Evolutionary conservation across 2,888 invertebrate genomes (phyloP), one percentile per base, ranked within the genome.

Genomic region (Hypselothyrea guttata): DNA sequence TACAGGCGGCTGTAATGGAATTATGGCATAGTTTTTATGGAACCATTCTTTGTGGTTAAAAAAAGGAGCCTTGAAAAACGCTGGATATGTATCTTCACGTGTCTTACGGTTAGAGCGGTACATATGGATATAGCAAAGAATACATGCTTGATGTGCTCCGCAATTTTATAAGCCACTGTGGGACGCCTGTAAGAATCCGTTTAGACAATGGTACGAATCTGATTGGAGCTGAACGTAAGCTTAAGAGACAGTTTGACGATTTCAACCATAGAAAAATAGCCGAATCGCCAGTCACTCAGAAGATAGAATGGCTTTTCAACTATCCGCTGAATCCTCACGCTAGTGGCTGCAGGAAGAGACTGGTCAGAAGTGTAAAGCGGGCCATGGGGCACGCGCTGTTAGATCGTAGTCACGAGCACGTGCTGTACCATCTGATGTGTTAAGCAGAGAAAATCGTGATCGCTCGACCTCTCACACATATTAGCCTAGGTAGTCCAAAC

Each of bases 21-120:
- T n/a, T n/a, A n/a, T 15, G 44, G 44, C 5, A 22, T 44, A 7
- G 44, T 28, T 30, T 44, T 12, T 12, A 15, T 44, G 12, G 31
- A 30, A 1, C 44, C 28, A 16, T 38, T 22, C 22, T 22, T 22
- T 22, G 22, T 22, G 2, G 3, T 22, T 5, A 22, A 22, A 22
- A 5, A 5, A 5, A 22, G 22, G 22, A 22, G 22, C 22, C 22
- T 4, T 4, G 22, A 22, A 5, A 22, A 22, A 22, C 22, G 22
- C 5, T 22, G 22, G 5, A 22, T 22, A 22, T 22, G 22, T 22
- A 22, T 22, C 22, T 22, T 22, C 22, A 22, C 22, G 22, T 22
- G 22, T 5, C 22, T 22, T 5, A 22, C 22, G 3, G 5, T 22
- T 4, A 22, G 22, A 5, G 22, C 22, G 2, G 22, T 22, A 22